phyloP scores from a whole-genome alignment of 2,113 vertebrate genomes.

The Pangasianodon hypophthalmus region DNA sequence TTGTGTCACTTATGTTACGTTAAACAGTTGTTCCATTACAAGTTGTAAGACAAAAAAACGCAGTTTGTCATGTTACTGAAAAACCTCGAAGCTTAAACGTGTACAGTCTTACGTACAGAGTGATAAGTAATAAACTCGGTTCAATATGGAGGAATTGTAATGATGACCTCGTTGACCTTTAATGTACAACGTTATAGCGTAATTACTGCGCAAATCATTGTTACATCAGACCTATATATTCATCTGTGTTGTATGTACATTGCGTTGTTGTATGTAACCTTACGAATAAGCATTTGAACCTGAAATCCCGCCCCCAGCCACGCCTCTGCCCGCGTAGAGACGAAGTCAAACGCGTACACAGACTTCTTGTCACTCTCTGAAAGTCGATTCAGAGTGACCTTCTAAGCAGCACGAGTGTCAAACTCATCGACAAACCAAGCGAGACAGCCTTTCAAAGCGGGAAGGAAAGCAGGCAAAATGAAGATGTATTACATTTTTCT shows the following conservation, averaged over 20 bases:
- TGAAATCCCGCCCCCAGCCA: background rate
- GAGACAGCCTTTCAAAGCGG: background rate
- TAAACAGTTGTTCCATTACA: no score
- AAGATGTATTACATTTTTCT: conserved; percentile 39
- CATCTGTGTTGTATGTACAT: background rate
- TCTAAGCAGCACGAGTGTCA: background rate
- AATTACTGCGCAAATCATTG: background rate
- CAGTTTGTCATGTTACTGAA: no score
- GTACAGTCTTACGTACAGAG: background rate
- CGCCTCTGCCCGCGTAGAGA: no score
- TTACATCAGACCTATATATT: background rate
- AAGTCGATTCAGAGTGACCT: conserved; percentile 1
- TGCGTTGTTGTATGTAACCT: no score
- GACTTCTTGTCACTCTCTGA: background rate
- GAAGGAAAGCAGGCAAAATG: conserved; percentile 8
- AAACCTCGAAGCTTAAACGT: no score
- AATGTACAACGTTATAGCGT: background rate
- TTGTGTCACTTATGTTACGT: no score
- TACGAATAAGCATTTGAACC: background rate
- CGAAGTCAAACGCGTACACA: background rate
- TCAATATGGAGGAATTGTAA: background rate
- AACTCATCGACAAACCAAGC: background rate
- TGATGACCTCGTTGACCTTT: background rate
- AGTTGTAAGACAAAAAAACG: no score
- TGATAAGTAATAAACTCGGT: no score